These are phyloP conservation scores for Anguilla megastoma DNA, from an alignment of 2,797 vertebrate genomes.

Conservation along the genomic window DNA sequence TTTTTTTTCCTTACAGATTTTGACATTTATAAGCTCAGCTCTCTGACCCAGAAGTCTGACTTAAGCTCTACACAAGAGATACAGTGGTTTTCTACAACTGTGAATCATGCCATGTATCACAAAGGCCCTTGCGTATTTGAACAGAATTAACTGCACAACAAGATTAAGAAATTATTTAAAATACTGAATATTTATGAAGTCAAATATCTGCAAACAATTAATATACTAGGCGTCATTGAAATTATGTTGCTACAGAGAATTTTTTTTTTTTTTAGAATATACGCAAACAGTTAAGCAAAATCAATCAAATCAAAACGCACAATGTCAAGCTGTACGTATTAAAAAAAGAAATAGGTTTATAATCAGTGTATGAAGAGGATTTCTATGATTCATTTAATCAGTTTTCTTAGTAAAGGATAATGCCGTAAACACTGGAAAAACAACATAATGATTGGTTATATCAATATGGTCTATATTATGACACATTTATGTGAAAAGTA, in stretches of 20 bases:
- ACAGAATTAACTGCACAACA: not conserved
- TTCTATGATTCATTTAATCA: not conserved
- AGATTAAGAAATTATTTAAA: not conserved
- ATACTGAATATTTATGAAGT: not conserved
- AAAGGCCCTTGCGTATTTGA: not conserved
- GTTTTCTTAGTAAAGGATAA: not conserved
- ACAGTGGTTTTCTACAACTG: not conserved
- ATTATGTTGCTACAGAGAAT: not conserved
- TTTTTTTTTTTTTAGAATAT: not conserved
- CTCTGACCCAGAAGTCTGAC: not conserved
- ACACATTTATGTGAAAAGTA: not conserved
- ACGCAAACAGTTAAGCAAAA: not conserved
- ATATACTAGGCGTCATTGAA: not conserved
- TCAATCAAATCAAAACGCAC: not conserved
- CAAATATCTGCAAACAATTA: not conserved
- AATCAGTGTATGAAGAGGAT: not conserved
- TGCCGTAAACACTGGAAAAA: not conserved
- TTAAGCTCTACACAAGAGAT: not conserved
- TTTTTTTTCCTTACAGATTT: conserved; percentile 1
- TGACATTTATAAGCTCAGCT: not conserved
- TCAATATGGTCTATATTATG: not conserved
- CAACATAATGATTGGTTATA: not conserved
- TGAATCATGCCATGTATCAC: not conserved
- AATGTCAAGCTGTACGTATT: not conserved
- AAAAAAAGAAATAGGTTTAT: not conserved